Evolutionary conservation across 2,888 invertebrate genomes (phyloP), one percentile per base, ranked within the genome.

Genomic region (Notodonta ziczac): DNA sequence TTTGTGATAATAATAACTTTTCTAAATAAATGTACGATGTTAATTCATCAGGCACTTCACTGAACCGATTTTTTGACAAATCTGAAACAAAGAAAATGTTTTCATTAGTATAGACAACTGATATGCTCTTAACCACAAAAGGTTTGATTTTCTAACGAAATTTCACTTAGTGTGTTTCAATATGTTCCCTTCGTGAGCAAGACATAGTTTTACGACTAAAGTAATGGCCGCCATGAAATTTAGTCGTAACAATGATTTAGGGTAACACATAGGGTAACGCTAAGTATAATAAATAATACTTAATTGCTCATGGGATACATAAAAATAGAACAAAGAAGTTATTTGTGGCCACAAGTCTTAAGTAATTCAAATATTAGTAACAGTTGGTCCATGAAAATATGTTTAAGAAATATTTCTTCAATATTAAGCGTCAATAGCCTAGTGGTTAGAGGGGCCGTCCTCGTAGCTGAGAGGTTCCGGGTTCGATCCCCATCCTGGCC

Each of bases 11-110:
- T 78, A 97, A 95, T 73, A 99, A 94, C 82, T 96, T 96, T 94
- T 99, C 98, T 89, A 98, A 95, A 89, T 97, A 98, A 74, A 96
- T 94, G 90, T 97, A 98, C 67, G 96, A 95, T 69, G 98, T 98
- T 72, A 99, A 94, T 94, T 98, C 98, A 84, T 96, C 96, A 61
- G 99, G 99, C 82, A 99, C 94, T 91, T 98, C 98, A 86, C 95
- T 95, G 89, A 99, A 97, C 76, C 98, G 85, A 82, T 93, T 93
- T 77, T 91, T 93, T 71, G 93, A 93, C 76, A 93, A 85, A 91
- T 93, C 93, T 93, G 93, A 67, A 91, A 91, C 88, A 88, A 90
- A 77, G 44, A 67, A 72, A 76, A 60, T 54, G 4, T 5, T 53
- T 7, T 58, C n/a, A 39, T 55, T 9, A 40, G 13, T 55, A 44